A percentile compares a stretch with the other conserved stretches of the same genome.
Conservation (phyloP, 2,888 invertebrate genomes). For the Phyto melanocephala region DNA sequence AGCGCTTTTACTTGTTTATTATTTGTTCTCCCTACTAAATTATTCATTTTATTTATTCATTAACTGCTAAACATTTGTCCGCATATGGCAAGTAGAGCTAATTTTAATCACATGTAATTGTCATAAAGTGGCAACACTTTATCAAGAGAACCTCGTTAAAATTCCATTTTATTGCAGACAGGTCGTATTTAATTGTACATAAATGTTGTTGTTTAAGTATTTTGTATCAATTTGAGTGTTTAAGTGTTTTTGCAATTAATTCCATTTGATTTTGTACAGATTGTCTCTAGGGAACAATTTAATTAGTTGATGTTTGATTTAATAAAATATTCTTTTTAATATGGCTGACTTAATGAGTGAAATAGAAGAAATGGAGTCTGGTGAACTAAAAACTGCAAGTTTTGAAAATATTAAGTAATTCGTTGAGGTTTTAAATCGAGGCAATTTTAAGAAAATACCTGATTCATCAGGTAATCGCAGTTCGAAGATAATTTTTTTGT, state of each 20-base stretch:
- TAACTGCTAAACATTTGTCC: constrained; percentile 14
- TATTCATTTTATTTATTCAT: constrained; percentile 1
- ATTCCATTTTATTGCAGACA: constrained; percentile 58
- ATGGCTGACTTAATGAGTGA: constrained; percentile 39
- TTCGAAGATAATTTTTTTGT: no score
- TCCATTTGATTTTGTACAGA: constrained; percentile 47
- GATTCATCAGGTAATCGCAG: no score
- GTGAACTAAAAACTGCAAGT: no score
- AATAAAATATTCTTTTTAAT: constrained; percentile 35
- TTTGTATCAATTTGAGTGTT: neutral
- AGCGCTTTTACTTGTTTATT: no score
- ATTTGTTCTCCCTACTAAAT: no score
- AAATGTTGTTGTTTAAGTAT: neutral
- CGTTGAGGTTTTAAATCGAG: no score
- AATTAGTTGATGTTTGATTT: constrained; percentile 50
- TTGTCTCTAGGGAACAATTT: constrained; percentile 60
- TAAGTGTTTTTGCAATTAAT: constrained; percentile 40
- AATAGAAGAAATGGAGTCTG: neutral
- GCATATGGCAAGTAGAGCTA: constrained; percentile 45
- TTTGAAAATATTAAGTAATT: no score
- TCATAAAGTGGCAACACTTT: constrained; percentile 60
- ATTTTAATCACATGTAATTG: constrained; percentile 58
- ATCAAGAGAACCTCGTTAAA: constrained; percentile 52
- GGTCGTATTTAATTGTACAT: neutral
- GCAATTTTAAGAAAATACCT: no score